Percentiles rank a stretch among this genome's conserved stretches.
phyloP scores from a whole-genome alignment of 2,797 vertebrate genomes.

The Manis javanica region DNA sequence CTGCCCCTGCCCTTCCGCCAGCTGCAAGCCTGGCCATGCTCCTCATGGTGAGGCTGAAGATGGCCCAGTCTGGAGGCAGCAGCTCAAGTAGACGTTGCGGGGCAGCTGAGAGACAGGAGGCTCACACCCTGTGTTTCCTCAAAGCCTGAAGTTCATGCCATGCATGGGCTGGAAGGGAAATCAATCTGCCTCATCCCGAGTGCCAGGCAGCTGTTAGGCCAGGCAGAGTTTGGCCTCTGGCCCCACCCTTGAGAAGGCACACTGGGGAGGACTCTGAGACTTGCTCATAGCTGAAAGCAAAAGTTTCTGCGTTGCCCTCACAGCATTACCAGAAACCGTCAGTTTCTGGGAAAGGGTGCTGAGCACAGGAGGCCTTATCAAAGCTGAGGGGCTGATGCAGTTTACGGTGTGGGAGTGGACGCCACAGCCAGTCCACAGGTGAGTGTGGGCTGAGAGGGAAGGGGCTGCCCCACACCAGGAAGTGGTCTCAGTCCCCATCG shows the following conservation, averaged over 20 bases:
- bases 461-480: not conserved
- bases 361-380: not conserved
- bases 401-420: not conserved
- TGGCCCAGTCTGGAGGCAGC: not conserved
- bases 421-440: not conserved
- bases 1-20: not conserved
- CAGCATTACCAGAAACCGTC: not conserved
- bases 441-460: not conserved
- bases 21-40: not conserved
- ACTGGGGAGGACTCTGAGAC: not conserved
- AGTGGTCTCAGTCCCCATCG: not conserved
- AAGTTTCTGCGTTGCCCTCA: not conserved
- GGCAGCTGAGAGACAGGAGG: fast-evolving
- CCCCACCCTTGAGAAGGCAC: not conserved
- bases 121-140: not conserved
- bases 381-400: not conserved
- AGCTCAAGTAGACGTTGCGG: not conserved
- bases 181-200: not conserved
- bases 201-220: not conserved
- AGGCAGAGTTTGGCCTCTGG: not conserved
- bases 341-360: not conserved
- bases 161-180: not conserved
- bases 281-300: not conserved
- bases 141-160: not conserved
- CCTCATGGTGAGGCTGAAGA: not conserved